A percentile compares a stretch with the other conserved stretches of the same genome.
These are phyloP conservation scores for Promerops cafer DNA, from an alignment of 2,113 vertebrate species.

Conservation along the genomic window DNA sequence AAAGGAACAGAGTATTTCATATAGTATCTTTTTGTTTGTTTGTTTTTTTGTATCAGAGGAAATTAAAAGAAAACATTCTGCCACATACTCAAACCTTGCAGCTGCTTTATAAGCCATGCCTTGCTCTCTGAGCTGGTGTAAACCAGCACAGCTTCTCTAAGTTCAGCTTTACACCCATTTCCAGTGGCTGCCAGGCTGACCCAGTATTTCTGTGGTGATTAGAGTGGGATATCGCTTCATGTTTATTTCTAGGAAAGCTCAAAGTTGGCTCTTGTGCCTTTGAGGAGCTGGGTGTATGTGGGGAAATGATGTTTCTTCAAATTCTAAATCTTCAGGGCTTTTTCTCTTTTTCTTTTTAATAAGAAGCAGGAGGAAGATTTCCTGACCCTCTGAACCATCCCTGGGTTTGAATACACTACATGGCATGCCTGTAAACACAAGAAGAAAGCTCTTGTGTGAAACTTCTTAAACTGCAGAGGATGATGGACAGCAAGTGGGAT, in stretches of 20 bases:
- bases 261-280: constrained; percentile 18
- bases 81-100: background rate
- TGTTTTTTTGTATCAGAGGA: background rate
- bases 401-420: constrained; percentile 28
- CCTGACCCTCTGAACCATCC: constrained; percentile 38
- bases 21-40: background rate
- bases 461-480: constrained; percentile 54
- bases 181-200: background rate
- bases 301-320: constrained; percentile 9
- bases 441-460: constrained; percentile 49
- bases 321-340: constrained; percentile 23
- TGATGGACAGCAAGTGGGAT: constrained; percentile 18
- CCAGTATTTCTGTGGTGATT: constrained; percentile 8
- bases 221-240: background rate
- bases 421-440: constrained; percentile 36
- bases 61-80: constrained; percentile 4
- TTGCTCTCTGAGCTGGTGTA: background rate
- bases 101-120: background rate
- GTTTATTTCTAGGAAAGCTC: constrained; percentile 30
- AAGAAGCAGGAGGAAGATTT: constrained; percentile 42
- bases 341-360: background rate
- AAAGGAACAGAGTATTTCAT: background rate
- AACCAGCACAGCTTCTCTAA: background rate
- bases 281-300: background rate
- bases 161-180: background rate